A percentile compares a stretch with the other conserved stretches of the same genome.
Conservation (phyloP, 2,113 vertebrate species). For the Phainopepla nitens region DNA sequence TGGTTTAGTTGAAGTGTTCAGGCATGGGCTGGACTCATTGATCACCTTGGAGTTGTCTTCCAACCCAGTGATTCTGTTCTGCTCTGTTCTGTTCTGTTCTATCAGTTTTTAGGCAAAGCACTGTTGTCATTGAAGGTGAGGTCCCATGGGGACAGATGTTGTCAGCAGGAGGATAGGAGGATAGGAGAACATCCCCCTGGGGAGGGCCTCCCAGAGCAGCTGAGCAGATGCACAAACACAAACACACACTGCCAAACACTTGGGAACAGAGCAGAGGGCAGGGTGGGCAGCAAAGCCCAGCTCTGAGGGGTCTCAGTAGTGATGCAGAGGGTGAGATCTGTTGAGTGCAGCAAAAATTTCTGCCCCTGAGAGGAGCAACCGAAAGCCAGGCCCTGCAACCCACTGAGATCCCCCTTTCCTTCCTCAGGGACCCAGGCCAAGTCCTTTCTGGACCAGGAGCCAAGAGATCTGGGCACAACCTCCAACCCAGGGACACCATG, state of each 20-base stretch:
- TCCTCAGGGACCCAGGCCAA: neutral
- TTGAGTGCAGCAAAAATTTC: accelerated
- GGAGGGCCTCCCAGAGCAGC: neutral
- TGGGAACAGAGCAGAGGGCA: neutral
- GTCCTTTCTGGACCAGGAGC: neutral
- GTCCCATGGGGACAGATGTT: neutral
- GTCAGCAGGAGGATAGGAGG: neutral
- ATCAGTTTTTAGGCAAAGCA: neutral
- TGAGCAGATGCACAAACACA: neutral
- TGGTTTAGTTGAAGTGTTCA: too few relatives aligned
- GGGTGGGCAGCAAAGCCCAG: accelerated
- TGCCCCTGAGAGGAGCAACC: neutral
- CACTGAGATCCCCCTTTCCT: neutral
- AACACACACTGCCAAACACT: neutral
- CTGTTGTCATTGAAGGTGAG: neutral
- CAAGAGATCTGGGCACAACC: neutral
- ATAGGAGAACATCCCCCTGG: neutral
- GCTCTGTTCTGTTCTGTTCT: neutral
- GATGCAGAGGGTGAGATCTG: neutral
- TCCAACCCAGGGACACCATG: neutral
- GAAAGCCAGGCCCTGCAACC: neutral
- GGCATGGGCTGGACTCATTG: neutral
- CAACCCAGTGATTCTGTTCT: neutral
- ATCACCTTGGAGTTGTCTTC: neutral
- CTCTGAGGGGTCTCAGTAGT: neutral